A percentile compares a stretch with the other conserved stretches of the same genome.
Conservation (phyloP, 2,797 vertebrate species). For the Eleutherodactylus coqui region DNA sequence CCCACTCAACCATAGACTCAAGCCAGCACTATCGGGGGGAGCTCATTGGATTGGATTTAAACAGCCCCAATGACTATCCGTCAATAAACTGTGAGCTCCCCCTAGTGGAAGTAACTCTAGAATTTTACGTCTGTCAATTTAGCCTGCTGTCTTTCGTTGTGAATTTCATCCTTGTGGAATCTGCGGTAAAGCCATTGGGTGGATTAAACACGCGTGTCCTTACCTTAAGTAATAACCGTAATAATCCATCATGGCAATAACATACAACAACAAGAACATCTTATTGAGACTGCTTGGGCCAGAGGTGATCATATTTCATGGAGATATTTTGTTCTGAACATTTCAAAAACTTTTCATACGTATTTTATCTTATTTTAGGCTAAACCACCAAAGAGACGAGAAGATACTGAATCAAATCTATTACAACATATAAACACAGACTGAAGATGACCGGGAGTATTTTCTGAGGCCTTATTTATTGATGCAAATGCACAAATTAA, state of each 20-base stretch:
- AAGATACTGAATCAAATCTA: background rate
- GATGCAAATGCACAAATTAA: background rate
- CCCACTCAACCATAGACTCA: too few species aligned
- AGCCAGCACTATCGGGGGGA: too few species aligned
- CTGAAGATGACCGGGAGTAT: background rate
- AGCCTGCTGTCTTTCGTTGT: too few species aligned
- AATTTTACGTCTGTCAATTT: too few species aligned
- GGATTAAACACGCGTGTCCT: too few species aligned
- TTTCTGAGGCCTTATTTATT: conserved; percentile 1
- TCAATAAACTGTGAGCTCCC: too few species aligned
- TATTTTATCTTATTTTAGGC: conserved; percentile 24
- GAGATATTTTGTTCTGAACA: background rate
- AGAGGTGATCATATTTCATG: background rate
- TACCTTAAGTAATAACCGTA: background rate
- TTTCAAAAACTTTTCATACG: background rate
- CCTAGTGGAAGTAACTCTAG: too few species aligned
- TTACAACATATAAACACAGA: background rate
- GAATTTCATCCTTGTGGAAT: too few species aligned
- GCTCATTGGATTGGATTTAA: too few species aligned
- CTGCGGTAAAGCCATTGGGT: too few species aligned
- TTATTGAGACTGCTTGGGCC: background rate
- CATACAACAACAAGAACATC: background rate
- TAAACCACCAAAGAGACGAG: conserved; percentile 41
- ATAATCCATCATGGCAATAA: background rate
- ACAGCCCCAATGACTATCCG: too few species aligned